Base-by-base conservation (phyloP, 2,113 vertebrate species). In the Mohoua ochrocephala region DNA sequence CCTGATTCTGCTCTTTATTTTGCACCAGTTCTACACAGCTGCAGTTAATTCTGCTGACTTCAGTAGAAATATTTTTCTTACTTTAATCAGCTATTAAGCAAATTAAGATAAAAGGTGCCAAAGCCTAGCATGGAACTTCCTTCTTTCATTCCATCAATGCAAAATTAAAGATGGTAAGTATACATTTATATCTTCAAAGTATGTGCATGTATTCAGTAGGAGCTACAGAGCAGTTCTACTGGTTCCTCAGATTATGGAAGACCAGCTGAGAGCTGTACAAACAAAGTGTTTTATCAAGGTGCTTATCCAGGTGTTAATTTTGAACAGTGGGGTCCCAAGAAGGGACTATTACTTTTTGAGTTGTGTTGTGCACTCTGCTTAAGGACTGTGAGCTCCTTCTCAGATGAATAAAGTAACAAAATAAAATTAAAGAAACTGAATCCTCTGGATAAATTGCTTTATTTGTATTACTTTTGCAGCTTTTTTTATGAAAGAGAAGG, bases 1-100 rank as follows among this genome's bases (percentile, higher is more conserved):
- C 75, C 79, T 71, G 73, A 89, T 94, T 95, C 92, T 93, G 85
- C 56, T 91, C 47, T 93, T 80, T 39, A 13, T 73, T 94, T 82
- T 86, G 31, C 64, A 84, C 49, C 68, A 92, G 18, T 86, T 85
- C 7, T 37, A 67, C 3, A 37, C 8, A 70, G 6, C 2, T 59
- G 33, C 27, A 68, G 0, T 18, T 79, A 73, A 33, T 67, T 77
- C 30, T 88, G 28, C 31, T 95, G 50, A 77, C 13, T 77, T 37
- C 13, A 49, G 22, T 7, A 47, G 15, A 81, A 54, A 30, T 41
- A 13, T 15, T 73, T 90, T 67, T 67, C 84, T 86, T 1, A 44
- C 5, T 70, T 83, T 44, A 47, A 47, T 31, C 15, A 67, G 1
- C 28, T 35, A 24, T 42, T 26, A 63, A 49, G 11, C 1, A 53